Evolutionary conservation across 2,797 vertebrate genomes (phyloP).

Genomic region (Periophthalmus magnuspinnatus): DNA sequence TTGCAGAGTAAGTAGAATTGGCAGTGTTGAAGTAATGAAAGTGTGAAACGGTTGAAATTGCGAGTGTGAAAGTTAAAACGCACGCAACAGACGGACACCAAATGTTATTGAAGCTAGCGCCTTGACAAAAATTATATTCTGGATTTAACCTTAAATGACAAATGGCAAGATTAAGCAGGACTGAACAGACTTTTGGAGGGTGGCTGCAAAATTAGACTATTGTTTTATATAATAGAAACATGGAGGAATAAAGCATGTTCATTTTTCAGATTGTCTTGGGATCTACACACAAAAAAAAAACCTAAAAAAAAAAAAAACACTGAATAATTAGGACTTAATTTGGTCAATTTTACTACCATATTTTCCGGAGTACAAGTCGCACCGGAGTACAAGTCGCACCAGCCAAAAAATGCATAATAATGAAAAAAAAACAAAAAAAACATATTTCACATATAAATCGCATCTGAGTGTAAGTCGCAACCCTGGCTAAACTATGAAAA

Average conservation of each 20-base stretch:
- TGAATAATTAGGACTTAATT: no score
- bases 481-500: no score
- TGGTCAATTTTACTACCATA: no score
- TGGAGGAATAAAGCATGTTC: neutral
- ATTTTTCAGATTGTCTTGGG: neutral
- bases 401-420: no score
- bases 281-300: neutral
- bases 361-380: no score
- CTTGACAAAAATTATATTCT: neutral
- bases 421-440: no score
- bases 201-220: neutral
- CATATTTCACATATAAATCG: no score
- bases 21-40: neutral
- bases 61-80: constrained; percentile 12
- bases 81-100: constrained; percentile 20
- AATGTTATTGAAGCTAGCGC: constrained; percentile 12
- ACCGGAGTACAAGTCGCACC: no score
- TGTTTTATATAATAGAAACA: neutral
- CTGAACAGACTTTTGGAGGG: neutral
- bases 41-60: constrained; percentile 16
- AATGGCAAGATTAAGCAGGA: neutral
- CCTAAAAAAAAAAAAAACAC: neutral
- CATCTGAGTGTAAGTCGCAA: no score
- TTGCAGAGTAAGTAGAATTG: neutral
- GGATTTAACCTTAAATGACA: neutral